Evolutionary conservation across 2,113 vertebrate genomes (phyloP), one percentile per base, ranked within the genome.

Genomic region (Tinamus guttatus): DNA sequence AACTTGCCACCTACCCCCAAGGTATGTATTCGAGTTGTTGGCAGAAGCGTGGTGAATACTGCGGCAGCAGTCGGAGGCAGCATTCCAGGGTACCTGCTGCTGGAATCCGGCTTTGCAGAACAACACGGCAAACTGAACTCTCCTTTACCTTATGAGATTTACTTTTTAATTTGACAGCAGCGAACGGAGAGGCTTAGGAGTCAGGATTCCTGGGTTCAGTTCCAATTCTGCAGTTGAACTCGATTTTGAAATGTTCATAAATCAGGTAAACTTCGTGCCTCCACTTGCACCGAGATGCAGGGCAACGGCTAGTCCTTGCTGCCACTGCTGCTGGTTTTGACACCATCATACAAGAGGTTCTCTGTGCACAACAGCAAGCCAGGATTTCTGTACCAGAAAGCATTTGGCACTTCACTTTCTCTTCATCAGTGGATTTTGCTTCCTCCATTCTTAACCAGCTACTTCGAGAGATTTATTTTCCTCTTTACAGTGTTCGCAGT

Each of bases 391-490:
- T 38, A 32, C 16, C 40, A 47, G 52, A 79, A 52, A 2, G 40
- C 43, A 49, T 59, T 58, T 47, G 58, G 27, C 85, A 64, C 64
- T 78, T 41, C 14, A 59, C 63, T 65, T 92, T 85, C 82, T 59
- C 28, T 74, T 84, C 58, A 71, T 28, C 4, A 8, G 65, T 70
- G 38, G 62, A 34, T 34, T 90, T 71, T 81, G 45, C 17, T 85
- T 92, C 86, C 77, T 73, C 49, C 85, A 21, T 6, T 89, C 85
- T 38, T 9, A 90, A 89, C 49, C 83, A 81, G 90, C 86, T 59
- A 77, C 65, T 88, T 76, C 4, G 27, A 93, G 36, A 90, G 43
- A 71, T 84, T 90, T 49, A 34, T 89, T 82, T 90, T 94, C 88
- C 74, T 52, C 86, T 76, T 74, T 87, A 47, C 54, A 81, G 73